These are phyloP conservation scores for Novumbra hubbsi DNA, from an alignment of 2,797 vertebrate species.

Conservation along the genomic window DNA sequence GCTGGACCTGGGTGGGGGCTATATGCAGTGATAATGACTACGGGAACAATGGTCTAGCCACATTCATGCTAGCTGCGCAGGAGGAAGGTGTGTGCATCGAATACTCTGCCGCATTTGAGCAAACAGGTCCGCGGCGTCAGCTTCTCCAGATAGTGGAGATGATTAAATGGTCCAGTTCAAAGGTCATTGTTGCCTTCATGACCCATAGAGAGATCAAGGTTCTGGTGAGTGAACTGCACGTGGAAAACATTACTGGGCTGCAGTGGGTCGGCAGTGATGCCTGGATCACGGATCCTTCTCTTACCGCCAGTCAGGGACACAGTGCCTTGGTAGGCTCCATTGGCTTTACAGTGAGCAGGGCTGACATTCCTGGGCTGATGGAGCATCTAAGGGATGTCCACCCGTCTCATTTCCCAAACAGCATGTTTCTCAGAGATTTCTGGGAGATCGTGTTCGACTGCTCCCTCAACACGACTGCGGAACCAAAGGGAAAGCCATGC, in stretches of 20 bases:
- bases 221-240: slow-evolving; percentile 62
- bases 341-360: slow-evolving; percentile 66
- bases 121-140: slow-evolving; percentile 55
- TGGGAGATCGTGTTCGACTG: slow-evolving; percentile 74
- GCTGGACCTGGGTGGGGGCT: slow-evolving; percentile 77
- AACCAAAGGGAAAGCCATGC: slow-evolving; percentile 49
- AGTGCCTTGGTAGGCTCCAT: slow-evolving; percentile 65
- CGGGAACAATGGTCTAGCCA: slow-evolving; percentile 65
- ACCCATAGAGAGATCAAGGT: slow-evolving; percentile 73
- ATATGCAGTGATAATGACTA: slow-evolving; percentile 72
- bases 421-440: slow-evolving; percentile 71
- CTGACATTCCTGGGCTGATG: slow-evolving; percentile 66
- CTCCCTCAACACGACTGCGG: slow-evolving; percentile 41
- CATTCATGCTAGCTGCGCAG: slow-evolving; percentile 64
- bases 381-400: slow-evolving; percentile 64
- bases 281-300: slow-evolving; percentile 75
- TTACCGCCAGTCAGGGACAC: slow-evolving; percentile 60
- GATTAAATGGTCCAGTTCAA: slow-evolving; percentile 67
- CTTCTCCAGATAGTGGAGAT: slow-evolving; percentile 59
- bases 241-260: slow-evolving; percentile 67
- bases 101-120: slow-evolving; percentile 71
- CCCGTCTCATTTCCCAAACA: slow-evolving; percentile 68
- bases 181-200: slow-evolving; percentile 74
- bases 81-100: slow-evolving; percentile 74
- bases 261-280: slow-evolving; percentile 78